Conservation (phyloP, 2,797 vertebrate species). For the Silurus lanzhouensis region DNA sequence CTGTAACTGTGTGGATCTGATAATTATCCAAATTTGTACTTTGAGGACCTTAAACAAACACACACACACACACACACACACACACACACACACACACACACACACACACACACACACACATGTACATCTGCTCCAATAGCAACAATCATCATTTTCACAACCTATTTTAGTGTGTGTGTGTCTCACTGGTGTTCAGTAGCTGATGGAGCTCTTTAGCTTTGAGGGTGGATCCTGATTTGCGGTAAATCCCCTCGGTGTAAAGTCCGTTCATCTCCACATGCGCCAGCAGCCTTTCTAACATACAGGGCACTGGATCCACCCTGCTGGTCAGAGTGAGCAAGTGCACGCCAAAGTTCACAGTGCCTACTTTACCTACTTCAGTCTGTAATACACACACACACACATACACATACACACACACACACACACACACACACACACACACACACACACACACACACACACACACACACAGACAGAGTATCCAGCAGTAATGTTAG, state of each 20-base stretch:
- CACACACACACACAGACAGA: conserved; percentile 5
- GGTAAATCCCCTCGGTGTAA: conserved; percentile 95
- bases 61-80: conserved; percentile 21
- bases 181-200: conserved; percentile 81
- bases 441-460: conserved; percentile 24
- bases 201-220: conserved; percentile 88
- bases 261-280: conserved; percentile 93
- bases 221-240: conserved; percentile 90
- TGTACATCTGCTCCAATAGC: too few species aligned
- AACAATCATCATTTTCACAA: too few species aligned
- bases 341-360: conserved; percentile 85
- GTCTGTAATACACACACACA: conserved; percentile 58
- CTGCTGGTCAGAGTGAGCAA: conserved; percentile 81
- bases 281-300: conserved; percentile 88
- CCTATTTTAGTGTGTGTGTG: background rate
- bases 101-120: conserved; percentile 15
- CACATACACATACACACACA: conserved; percentile 20
- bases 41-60: conserved; percentile 76
- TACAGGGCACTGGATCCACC: conserved; percentile 80
- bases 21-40: conserved; percentile 82
- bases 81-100: background rate
- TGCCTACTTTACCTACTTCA: conserved; percentile 65
- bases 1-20: conserved; percentile 91
- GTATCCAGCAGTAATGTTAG: background rate
- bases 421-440: background rate